Base-by-base conservation (phyloP, 2,888 invertebrate genomes). In the Cynaeus angustus region DNA sequence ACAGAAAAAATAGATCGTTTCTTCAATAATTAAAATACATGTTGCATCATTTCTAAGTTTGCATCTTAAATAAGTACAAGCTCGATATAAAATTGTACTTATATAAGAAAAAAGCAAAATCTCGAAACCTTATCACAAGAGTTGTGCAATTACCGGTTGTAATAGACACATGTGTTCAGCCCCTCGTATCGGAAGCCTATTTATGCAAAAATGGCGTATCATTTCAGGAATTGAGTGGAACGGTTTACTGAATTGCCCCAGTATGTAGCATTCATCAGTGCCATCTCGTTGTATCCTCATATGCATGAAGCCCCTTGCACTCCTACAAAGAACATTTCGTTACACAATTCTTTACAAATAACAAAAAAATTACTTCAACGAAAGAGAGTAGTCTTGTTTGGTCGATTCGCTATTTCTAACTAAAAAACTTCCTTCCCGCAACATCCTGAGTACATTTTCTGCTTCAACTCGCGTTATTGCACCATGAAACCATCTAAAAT, bases 131-230 rank as follows among this genome's bases (percentile, higher is more conserved):
- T 59, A 85, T 85, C 85, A 90, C 85, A 91, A 88, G 75, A 96
- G 88, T 85, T 95, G 95, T 79, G 93, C 95, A 80, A 94, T 94
- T 71, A 98, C 91, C 55, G 98, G 98, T 84, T 96, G 94, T 74
- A 96, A 89, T 73, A 98, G 90, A 83, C 96, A 95, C 94, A 98
- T 97, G 86, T 98, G 97, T 84, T 97, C 97, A 14, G 97, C 97
- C 62, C 98, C 97, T 76, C 96, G 90, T 66, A 98, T 97, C 53
- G 98, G 98, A 77, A 98, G 90, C 80, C 96, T 92, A 86, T 97
- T 96, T 61, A 94, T 89, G 73, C 97, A 95, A 86, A 97, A 98
- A 85, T 97, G 96, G 77, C 94, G 91, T 82, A 98, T 95, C 91
- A 98, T 94, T 80, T 95, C 94, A n/a, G 98, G 97, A 74, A 98